Evolutionary conservation across 2,797 vertebrate genomes (phyloP).

Genomic region (Poeciliopsis infans): DNA sequence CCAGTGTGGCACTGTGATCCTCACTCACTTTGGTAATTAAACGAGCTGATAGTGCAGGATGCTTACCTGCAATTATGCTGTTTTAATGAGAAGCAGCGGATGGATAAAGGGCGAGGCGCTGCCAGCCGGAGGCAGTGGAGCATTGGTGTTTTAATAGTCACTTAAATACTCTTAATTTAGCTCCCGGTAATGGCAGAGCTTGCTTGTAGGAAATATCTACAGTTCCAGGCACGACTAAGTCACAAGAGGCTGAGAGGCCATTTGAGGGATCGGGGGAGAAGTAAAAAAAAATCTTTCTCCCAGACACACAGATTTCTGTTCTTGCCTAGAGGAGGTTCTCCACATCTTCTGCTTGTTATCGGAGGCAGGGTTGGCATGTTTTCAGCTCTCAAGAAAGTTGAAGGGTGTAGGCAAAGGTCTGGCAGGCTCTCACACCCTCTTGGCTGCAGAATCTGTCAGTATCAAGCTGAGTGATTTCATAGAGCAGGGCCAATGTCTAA

Average conservation of each 20-base stretch:
- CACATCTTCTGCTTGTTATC: slow-evolving; percentile 74
- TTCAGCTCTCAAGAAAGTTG: slow-evolving; percentile 64
- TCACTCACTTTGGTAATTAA: slow-evolving; percentile 82
- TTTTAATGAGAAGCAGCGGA: slow-evolving; percentile 82
- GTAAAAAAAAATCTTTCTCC: slow-evolving; percentile 49
- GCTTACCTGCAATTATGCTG: slow-evolving; percentile 84
- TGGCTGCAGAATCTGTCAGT: slow-evolving; percentile 59
- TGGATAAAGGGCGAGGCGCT: slow-evolving; percentile 72
- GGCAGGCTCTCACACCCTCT: slow-evolving; percentile 69
- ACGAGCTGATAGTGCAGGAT: slow-evolving; percentile 78
- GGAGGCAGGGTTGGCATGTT: slow-evolving; percentile 71
- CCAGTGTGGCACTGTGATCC: slow-evolving; percentile 73
- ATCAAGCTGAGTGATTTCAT: slow-evolving; percentile 50
- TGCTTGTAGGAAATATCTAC: slow-evolving; percentile 67
- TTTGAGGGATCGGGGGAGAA: slow-evolving; percentile 36
- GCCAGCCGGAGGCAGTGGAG: slow-evolving; percentile 80
- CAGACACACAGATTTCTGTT: slow-evolving; percentile 57
- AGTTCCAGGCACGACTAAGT: slow-evolving; percentile 50
- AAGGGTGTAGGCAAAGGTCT: slow-evolving; percentile 70
- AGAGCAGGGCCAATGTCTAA: slow-evolving; percentile 30
- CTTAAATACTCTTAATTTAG: slow-evolving; percentile 86
- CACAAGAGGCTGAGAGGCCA: slow-evolving; percentile 52
- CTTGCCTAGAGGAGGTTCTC: slow-evolving; percentile 74
- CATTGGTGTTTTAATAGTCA: slow-evolving; percentile 85
- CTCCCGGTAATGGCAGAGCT: slow-evolving; percentile 73